A percentile compares a stretch with the other conserved stretches of the same genome.
Conservation (phyloP, 1,140 invertebrate species). For the Macrobrachium rosenbergii region DNA sequence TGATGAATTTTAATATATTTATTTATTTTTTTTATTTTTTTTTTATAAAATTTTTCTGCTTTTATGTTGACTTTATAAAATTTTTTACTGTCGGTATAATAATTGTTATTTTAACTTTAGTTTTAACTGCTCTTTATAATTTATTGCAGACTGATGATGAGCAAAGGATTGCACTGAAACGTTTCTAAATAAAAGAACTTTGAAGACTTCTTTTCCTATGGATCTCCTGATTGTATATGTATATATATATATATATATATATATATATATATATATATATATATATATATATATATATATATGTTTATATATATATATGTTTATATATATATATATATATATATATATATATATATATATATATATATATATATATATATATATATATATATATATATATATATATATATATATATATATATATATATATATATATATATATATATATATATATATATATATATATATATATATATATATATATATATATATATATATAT, state of each 20-base stretch:
- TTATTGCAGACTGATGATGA: no score
- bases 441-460: conserved; percentile 13
- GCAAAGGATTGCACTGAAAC: no score
- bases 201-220: no score
- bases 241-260: conserved; percentile 10
- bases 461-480: background rate
- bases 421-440: conserved; percentile 25
- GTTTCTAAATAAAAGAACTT: no score
- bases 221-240: no score
- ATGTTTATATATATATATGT: conserved; percentile 12
- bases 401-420: conserved; percentile 22
- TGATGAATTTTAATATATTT: no score
- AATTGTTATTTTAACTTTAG: no score
- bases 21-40: no score
- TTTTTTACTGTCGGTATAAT: no score
- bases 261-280: conserved; percentile 12
- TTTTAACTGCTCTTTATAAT: no score
- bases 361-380: conserved; percentile 26
- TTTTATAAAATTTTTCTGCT: no score
- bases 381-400: conserved; percentile 16
- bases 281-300: background rate
- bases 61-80: no score
- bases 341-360: background rate
- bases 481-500: background rate
- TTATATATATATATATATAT: background rate